These are phyloP conservation scores for Zele albiditarsus DNA, from an alignment of 2,888 invertebrate species.

Conservation along the genomic window DNA sequence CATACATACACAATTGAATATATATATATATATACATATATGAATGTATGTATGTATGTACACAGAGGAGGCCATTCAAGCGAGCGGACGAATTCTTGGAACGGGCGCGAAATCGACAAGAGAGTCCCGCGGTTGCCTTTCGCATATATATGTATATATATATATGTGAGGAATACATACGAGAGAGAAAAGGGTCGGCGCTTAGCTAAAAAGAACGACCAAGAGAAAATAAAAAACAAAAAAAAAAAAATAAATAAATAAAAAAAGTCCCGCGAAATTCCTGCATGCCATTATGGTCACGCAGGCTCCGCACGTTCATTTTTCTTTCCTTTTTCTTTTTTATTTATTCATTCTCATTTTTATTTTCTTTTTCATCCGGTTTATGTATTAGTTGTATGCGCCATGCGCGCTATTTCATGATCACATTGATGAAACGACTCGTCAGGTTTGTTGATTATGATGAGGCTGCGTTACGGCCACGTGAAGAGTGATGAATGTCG, in stretches of 20 bases:
- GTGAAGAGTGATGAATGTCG: background rate
- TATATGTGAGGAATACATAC: constrained; percentile 25
- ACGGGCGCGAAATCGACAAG: constrained; percentile 50
- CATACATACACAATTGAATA: background rate
- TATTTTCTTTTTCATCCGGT: background rate
- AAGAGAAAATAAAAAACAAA: background rate
- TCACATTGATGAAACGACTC: background rate
- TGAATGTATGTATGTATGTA: background rate
- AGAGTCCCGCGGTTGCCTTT: constrained; percentile 43
- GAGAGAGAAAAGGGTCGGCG: constrained; percentile 29
- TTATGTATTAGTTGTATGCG: constrained; percentile 7
- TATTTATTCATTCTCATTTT: no score
- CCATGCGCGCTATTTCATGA: background rate
- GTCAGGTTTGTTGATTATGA: background rate
- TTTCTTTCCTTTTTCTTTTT: background rate
- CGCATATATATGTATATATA: constrained; percentile 18
- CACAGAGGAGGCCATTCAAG: constrained; percentile 50
- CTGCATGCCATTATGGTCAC: constrained; percentile 51
- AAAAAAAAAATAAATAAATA: background rate
- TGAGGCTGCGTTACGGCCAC: background rate
- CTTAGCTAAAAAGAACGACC: constrained; percentile 19
- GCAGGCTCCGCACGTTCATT: background rate
- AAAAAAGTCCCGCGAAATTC: constrained; percentile 48
- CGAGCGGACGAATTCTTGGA: constrained; percentile 41
- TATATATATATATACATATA: no score